These are phyloP conservation scores for Elgaria multicarinata DNA, from an alignment of 2,113 vertebrate species.

Conservation along the genomic window DNA sequence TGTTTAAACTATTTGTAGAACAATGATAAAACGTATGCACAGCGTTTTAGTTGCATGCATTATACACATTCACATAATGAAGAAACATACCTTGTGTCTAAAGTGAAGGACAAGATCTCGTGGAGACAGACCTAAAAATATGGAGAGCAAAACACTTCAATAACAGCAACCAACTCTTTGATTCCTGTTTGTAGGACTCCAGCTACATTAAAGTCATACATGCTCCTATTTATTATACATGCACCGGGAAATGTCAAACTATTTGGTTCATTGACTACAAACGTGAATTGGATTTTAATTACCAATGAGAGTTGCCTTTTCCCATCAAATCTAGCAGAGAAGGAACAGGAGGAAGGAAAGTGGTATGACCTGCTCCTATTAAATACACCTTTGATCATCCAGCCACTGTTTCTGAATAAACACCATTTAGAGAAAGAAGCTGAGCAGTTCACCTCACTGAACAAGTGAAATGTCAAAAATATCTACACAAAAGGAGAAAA, in stretches of 20 bases:
- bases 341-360: background rate
- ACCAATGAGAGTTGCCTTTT: background rate
- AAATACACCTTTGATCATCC: background rate
- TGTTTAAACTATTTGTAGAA: background rate
- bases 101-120: slow-evolving; percentile 97
- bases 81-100: slow-evolving; percentile 89
- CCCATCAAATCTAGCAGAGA: background rate
- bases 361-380: background rate
- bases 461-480: slow-evolving; percentile 8
- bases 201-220: background rate
- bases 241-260: accelerated
- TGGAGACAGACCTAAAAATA: slow-evolving; percentile 89
- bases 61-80: background rate
- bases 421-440: slow-evolving; percentile 5
- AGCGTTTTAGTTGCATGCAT: background rate
- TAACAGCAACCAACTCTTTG: background rate
- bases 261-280: background rate
- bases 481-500: slow-evolving; percentile 23
- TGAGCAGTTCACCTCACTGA: background rate
- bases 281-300: background rate
- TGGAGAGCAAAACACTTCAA: slow-evolving; percentile 34
- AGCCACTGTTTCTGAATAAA: background rate
- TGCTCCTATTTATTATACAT: background rate
- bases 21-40: background rate
- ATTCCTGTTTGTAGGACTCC: background rate